Conservation (phyloP, 2,797 vertebrate species). For the Tapera naevia region DNA sequence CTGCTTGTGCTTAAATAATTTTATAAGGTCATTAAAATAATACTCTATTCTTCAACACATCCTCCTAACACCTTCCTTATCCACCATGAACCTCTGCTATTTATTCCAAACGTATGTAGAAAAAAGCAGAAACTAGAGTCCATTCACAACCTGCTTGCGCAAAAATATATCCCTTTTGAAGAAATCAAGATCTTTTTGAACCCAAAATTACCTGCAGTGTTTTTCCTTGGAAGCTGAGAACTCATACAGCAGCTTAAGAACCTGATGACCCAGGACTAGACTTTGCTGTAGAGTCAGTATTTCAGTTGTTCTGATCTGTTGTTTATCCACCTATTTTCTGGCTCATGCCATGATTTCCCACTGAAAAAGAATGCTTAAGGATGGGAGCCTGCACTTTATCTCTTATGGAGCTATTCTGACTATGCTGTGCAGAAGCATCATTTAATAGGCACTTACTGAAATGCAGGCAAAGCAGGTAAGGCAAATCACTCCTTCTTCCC, state of each 20-base stretch:
- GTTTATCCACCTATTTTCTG: not conserved
- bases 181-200: not conserved
- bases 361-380: not conserved
- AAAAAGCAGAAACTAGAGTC: not conserved
- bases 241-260: not conserved
- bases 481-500: not conserved
- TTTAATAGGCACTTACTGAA: not conserved
- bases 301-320: not conserved
- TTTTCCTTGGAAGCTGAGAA: not conserved
- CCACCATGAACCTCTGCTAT: not conserved
- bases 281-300: not conserved
- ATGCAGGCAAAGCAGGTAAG: not conserved
- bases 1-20: not conserved
- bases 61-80: not conserved
- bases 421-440: not conserved
- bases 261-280: not conserved
- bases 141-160: not conserved
- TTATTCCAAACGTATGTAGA: not conserved
- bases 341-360: not conserved
- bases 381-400: not conserved
- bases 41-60: not conserved
- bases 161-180: not conserved
- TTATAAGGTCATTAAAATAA: not conserved
- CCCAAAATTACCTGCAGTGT: not conserved
- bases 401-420: not conserved